Percentiles rank a stretch among this genome's conserved stretches.
Conservation (phyloP, 2,888 invertebrate genomes). For the Amaurobius ferox region DNA sequence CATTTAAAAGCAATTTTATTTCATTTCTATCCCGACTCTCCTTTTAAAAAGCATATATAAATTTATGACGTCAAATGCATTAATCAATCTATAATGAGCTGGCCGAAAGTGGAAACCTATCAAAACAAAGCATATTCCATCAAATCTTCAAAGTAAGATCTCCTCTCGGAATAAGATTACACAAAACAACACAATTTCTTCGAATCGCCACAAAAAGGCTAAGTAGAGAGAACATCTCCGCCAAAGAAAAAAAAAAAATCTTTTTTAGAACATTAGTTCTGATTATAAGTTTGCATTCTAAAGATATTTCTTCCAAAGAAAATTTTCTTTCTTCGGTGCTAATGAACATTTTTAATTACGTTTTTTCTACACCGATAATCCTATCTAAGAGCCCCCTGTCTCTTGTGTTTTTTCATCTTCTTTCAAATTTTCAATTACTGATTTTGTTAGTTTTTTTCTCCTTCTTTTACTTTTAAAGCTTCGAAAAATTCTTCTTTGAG, state of each 20-base stretch:
- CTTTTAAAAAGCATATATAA: too few species aligned
- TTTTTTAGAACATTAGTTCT: constrained; percentile 19
- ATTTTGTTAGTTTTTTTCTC: constrained; percentile 33
- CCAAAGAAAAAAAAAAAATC: background rate
- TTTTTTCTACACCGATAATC: constrained; percentile 58
- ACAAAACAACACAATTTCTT: constrained; percentile 57
- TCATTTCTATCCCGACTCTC: too few species aligned
- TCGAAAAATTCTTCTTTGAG: constrained; percentile 61
- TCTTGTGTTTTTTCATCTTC: constrained; percentile 22
- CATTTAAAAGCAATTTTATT: too few species aligned
- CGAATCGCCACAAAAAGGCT: constrained; percentile 53
- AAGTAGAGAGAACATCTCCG: constrained; percentile 26
- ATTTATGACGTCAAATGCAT: background rate
- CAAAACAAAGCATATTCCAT: constrained; percentile 28
- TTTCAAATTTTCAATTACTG: constrained; percentile 63
- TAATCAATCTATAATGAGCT: constrained; percentile 1
- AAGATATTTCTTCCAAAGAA: constrained; percentile 21
- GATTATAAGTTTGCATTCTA: constrained; percentile 29
- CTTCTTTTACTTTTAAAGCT: background rate
- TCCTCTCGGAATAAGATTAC: constrained; percentile 40
- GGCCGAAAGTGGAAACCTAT: constrained; percentile 36
- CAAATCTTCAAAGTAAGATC: constrained; percentile 12
- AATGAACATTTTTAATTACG: constrained; percentile 72
- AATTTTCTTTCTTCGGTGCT: constrained; percentile 54
- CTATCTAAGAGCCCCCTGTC: constrained; percentile 32